phyloP scores from a whole-genome alignment of 1,140 invertebrate genomes.

The Drosophila fuyamai region DNA sequence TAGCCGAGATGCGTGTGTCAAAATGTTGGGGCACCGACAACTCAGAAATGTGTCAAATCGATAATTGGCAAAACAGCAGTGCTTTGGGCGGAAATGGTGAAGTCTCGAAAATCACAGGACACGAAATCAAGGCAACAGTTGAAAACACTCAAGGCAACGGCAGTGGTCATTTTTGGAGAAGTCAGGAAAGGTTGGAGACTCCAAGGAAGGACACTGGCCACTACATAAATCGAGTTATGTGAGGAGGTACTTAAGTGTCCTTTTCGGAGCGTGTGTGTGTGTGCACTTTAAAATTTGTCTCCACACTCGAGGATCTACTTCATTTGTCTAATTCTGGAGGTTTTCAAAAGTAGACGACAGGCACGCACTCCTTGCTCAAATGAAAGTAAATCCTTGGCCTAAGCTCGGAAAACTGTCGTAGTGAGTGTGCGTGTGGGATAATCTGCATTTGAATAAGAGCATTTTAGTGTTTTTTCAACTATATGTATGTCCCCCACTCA shows the following conservation, averaged over 20 bases:
- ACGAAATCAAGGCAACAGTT: constrained; percentile 39
- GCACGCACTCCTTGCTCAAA: constrained; percentile 71
- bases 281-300: constrained; percentile 55
- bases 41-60: constrained; percentile 77
- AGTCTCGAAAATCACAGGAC: constrained; percentile 17
- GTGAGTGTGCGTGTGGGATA: constrained; percentile 60
- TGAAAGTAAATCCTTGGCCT: constrained; percentile 79
- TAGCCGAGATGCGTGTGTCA: constrained; percentile 52
- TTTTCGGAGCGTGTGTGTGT: constrained; percentile 24
- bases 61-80: constrained; percentile 70
- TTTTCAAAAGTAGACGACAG: constrained; percentile 43
- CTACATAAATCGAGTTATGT: constrained; percentile 79
- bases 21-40: constrained; percentile 62
- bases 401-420: constrained; percentile 56
- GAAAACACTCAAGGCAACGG: constrained; percentile 13
- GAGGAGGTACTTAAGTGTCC: constrained; percentile 75
- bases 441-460: constrained; percentile 84
- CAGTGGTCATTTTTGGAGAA: constrained; percentile 31
- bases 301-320: constrained; percentile 74
- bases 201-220: neutral
- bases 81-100: neutral
- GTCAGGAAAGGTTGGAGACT: constrained; percentile 12
- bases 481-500: constrained; percentile 42
- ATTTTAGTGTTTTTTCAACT: constrained; percentile 81
- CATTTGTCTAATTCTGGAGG: constrained; percentile 79